Base-by-base conservation (phyloP, 2,888 invertebrate species). In the Archips xylosteana region DNA sequence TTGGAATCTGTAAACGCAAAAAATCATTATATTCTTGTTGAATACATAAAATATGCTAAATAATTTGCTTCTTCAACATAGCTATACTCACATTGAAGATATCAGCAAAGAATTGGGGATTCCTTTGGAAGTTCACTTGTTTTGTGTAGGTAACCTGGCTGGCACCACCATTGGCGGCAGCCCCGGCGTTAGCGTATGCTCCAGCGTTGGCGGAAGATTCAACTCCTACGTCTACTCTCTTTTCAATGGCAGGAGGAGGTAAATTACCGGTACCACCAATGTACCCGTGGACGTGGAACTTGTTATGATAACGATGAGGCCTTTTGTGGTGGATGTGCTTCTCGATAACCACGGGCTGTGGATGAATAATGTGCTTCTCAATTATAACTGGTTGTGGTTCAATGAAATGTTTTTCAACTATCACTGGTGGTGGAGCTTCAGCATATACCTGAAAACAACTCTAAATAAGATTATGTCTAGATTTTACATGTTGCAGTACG, bases 11-110 rank as follows among this genome's bases (percentile, higher is more conserved):
- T 34, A 70, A 70, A 34, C 36, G 59, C 47, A 47, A 60, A 64
- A 36, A 57, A 45, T 15, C 36, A 45, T 45, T 10, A 63, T 9
- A 12, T 5, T 39, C 6, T 12, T 23, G n/a, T 15, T 8, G 13
- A 42, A 10, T 39, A 32, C 4, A 3, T 12, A 12, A 23, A 42
- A 47, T 60, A 13, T 15, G 39, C 36, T 61, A 49, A 10, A 6
- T 39, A 36, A 49, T 4, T 42, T 49, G 0, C 39, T 8, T n/a
- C 2, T 45, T 45, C 2, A 45, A 1, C 45, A 0, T 15, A 12
- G 6, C n/a, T 49, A 59, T n/a, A 92, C 95, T 94, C 84, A 96
- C 96, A 83, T 96, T 96, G 77, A 96, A 96, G 75, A 96, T 95
- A 80, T 96, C 96, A 60, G 95, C 92, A 79, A 96, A 95, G 71